These are phyloP conservation scores for Austrolebias charrua DNA, from an alignment of 2,797 vertebrate species.

Conservation along the genomic window DNA sequence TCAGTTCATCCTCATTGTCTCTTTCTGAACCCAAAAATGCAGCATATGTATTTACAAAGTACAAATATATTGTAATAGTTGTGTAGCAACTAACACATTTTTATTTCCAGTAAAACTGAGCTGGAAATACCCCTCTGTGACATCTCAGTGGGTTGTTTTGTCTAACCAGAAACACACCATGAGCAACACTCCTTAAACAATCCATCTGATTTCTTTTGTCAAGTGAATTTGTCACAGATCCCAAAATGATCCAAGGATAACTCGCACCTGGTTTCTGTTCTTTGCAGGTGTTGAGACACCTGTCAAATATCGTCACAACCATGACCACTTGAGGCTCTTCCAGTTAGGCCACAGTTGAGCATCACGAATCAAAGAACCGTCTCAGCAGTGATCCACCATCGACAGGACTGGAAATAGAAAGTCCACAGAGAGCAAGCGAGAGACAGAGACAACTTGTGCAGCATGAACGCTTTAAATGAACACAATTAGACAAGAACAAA, in stretches of 20 bases:
- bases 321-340: conserved; percentile 39
- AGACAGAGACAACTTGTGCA: conserved; percentile 31
- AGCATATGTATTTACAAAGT: too few relatives aligned
- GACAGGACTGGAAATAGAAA: conserved; percentile 55
- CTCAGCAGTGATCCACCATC: conserved; percentile 48
- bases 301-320: conserved; percentile 53
- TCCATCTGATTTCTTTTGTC: conserved; percentile 2
- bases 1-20: too few relatives aligned
- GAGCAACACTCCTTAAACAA: not conserved
- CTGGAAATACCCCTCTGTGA: conserved; percentile 1
- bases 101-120: conserved; percentile 5
- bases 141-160: not conserved
- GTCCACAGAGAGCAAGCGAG: conserved; percentile 27
- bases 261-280: conserved; percentile 10
- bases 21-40: too few relatives aligned
- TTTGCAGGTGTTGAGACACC: conserved; percentile 52
- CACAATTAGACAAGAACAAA: conserved; percentile 20
- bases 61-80: too few relatives aligned
- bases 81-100: too few relatives aligned
- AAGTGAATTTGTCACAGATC: conserved; percentile 1
- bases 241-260: conserved; percentile 29
- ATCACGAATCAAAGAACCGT: conserved; percentile 50
- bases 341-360: conserved; percentile 41
- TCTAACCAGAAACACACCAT: conserved; percentile 9
- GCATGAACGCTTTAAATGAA: conserved; percentile 21